phyloP scores from a whole-genome alignment of 64 coral and sea anemone species.

The Platygyra sinensis region DNA sequence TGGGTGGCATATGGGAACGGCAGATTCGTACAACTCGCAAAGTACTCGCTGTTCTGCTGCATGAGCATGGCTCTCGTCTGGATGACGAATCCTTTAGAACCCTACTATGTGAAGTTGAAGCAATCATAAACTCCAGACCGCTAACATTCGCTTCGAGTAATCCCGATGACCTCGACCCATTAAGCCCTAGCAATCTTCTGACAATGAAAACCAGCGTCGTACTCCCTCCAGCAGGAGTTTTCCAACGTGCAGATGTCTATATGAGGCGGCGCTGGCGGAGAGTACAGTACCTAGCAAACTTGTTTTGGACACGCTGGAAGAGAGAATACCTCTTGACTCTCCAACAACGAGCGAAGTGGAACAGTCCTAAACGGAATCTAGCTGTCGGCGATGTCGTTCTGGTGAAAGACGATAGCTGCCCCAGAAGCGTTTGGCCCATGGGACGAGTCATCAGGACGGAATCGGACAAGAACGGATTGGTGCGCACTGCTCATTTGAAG shows the following conservation, averaged over 20 bases:
- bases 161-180: slow-evolving; percentile 20
- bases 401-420: background rate
- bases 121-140: background rate
- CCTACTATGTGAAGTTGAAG: slow-evolving; percentile 44
- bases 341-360: background rate
- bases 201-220: slow-evolving; percentile 8
- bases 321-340: slow-evolving; percentile 9
- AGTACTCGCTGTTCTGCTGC: slow-evolving; percentile 12
- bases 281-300: slow-evolving; percentile 8
- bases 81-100: slow-evolving; percentile 42
- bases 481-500: background rate
- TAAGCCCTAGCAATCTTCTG: background rate
- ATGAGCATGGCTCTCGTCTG: slow-evolving; percentile 24
- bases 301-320: slow-evolving; percentile 12
- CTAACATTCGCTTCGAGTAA: slow-evolving; percentile 4
- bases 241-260: slow-evolving; percentile 10
- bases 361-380: background rate
- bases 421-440: slow-evolving; percentile 9
- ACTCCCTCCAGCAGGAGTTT: slow-evolving; percentile 15
- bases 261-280: slow-evolving; percentile 6
- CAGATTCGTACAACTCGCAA: slow-evolving; percentile 24
- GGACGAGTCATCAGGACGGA: background rate
- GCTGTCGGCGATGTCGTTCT: background rate
- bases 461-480: background rate
- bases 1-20: too few species aligned